phyloP scores from a whole-genome alignment of 2,113 vertebrate species.

The Vanacampus margaritifer region DNA sequence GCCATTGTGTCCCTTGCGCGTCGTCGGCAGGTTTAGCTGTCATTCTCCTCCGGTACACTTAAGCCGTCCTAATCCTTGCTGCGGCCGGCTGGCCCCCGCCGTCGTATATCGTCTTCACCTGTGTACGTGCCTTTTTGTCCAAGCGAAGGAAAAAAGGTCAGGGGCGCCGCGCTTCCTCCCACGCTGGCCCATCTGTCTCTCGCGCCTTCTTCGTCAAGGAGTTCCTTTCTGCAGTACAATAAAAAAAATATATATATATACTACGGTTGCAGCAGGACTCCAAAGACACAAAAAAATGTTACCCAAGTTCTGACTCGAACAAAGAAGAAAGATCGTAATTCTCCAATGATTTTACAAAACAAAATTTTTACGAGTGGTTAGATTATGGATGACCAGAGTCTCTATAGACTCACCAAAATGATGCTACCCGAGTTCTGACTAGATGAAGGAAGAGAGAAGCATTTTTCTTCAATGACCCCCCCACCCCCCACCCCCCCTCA shows the following conservation, averaged over 20 bases:
- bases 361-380: too few relatives aligned
- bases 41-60: conserved; percentile 73
- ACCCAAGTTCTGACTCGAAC: too few relatives aligned
- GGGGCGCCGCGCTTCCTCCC: neutral
- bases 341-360: too few relatives aligned
- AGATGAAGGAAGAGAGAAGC: too few relatives aligned
- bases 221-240: too few relatives aligned
- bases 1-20: conserved; percentile 62
- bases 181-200: neutral
- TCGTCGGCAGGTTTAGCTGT: conserved; percentile 63
- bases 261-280: neutral
- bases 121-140: conserved; percentile 29
- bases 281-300: neutral
- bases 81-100: conserved; percentile 52
- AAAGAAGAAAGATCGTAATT: too few relatives aligned
- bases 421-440: neutral
- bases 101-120: conserved; percentile 60
- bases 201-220: neutral
- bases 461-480: too few relatives aligned
- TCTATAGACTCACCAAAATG: too few relatives aligned
- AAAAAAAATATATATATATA: too few relatives aligned
- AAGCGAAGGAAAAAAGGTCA: neutral
- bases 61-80: conserved; percentile 70
- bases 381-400: too few relatives aligned
- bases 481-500: too few relatives aligned